Base-by-base conservation (phyloP, 2,888 invertebrate genomes). In the Acanthosoma haemorrhoidale region DNA sequence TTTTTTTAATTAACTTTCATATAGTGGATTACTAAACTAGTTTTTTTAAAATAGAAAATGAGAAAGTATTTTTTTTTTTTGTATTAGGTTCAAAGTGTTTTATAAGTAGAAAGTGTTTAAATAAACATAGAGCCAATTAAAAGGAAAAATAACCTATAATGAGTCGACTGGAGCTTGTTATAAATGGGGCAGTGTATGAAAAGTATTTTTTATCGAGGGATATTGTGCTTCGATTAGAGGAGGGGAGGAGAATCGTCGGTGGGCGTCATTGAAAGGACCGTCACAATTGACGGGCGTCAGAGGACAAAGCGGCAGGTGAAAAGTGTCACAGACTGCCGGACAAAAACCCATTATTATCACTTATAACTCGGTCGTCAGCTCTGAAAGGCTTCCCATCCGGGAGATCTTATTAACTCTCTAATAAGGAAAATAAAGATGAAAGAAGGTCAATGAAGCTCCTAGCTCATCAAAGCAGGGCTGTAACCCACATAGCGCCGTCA, bases 341-440 rank as follows among this genome's bases (percentile, higher is more conserved):
- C n/a, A 25, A 25, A 25, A 51, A 51, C 25, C 51, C 51, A 51
- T 51, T 51, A 51, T 51, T 51, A 51, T 25, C 51, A 51, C n/a
- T n/a, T n/a, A n/a, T 51, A 51, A 51, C 51, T 29, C 51, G 25
- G n/a, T 51, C n/a, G 51, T 4, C 13, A n/a, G 51, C 51, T 51
- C 29, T 51, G 25, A 51, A 25, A 25, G n/a, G 51, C 51, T 51
- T 51, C n/a, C 51, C 29, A 51, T 51, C 51, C 51, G 13, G 51
- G 51, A 51, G 21, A 51, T 51, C 29, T 25, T 21, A 51, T 51
- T 51, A 51, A 51, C 51, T 51, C 29, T 25, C 13, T 51, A 51
- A 51, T 51, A 51, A 51, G 51, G 29, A 51, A 51, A 51, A 51
- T 51, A 51, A 51, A 51, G 51, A 51, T 51, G 51, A 51, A 51